Conservation (phyloP, 2,888 invertebrate species). For the Drosophila rubida region DNA sequence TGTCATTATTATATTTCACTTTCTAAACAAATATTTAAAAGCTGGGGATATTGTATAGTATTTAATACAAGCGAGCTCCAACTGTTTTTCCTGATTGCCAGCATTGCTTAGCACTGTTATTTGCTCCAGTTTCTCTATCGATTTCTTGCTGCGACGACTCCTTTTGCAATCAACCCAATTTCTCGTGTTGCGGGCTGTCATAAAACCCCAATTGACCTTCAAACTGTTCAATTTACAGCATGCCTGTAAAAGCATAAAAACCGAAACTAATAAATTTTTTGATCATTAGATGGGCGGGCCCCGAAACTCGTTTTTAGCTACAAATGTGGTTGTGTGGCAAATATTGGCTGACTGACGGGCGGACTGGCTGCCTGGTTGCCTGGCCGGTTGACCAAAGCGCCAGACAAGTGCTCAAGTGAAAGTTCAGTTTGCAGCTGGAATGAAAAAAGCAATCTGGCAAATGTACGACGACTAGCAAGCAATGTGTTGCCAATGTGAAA, state of each 20-base stretch:
- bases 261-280: constrained; percentile 67
- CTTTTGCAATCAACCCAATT: constrained; percentile 55
- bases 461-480: constrained; percentile 8
- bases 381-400: constrained; percentile 35
- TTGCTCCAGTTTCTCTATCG: constrained; percentile 28
- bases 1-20: neutral
- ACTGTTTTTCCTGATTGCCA: neutral
- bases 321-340: constrained; percentile 41
- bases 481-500: constrained; percentile 58
- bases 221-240: constrained; percentile 46
- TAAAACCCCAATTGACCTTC: constrained; percentile 73
- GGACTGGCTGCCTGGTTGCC: constrained; percentile 17
- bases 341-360: constrained; percentile 45
- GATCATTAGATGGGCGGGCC: constrained; percentile 66
- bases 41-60: neutral
- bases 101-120: constrained; percentile 7
- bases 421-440: constrained; percentile 54
- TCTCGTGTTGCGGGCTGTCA: constrained; percentile 38
- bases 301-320: constrained; percentile 57
- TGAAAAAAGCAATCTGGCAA: constrained; percentile 52
- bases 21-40: neutral
- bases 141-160: constrained; percentile 18
- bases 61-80: neutral
- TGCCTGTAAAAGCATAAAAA: constrained; percentile 39
- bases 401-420: constrained; percentile 71